Evolutionary conservation across 2,888 invertebrate genomes (phyloP), one percentile per base, ranked within the genome.

Genomic region (Polyommatus iphigenia): DNA sequence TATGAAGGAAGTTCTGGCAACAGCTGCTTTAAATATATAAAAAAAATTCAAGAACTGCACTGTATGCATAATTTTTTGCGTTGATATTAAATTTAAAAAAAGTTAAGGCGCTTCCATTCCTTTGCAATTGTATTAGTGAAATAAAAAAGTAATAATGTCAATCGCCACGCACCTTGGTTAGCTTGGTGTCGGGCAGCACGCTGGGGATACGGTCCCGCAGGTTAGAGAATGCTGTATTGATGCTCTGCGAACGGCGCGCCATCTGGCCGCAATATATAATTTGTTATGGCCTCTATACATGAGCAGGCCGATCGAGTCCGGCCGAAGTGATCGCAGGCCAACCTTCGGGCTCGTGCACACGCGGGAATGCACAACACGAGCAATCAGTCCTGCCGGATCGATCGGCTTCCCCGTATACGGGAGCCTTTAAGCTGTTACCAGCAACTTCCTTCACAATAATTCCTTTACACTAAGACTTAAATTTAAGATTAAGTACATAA

Each of bases 141-240:
- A 50, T 54, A 75, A 75, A 54, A 75, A 75, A 78, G n/a, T 41
- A 75, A 8, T 71, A 54, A 71, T 46, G 67, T 75, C 24, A 78
- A 78, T 72, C 32, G 57, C 71, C 76, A 86, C 88, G 95, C 92
- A 98, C 98, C 95, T 99, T 99, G 46, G 98, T 98, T 84, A 99
- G 94, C 95, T 99, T 99, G 71, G 99, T 99, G 91, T 99, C 99
- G 10, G 97, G 96, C 5, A 99, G 98, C 32, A 99, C 99, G 90
- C 99, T 99, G 6, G 99, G 99, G 83, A 99, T 99, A 90, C 98
- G 97, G 85, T 98, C 98, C 78, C 99, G 95, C 71, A 99, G 95
- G 87, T 97, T 97, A 59, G 98, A 96, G 89, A 99, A 99, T 29
- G 99, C 99, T 85, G 97, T 97, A 92, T 99, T 99, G 88, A 99